Evolutionary conservation across 2,797 vertebrate species (phyloP).

Genomic region (Lacerta viridis): DNA sequence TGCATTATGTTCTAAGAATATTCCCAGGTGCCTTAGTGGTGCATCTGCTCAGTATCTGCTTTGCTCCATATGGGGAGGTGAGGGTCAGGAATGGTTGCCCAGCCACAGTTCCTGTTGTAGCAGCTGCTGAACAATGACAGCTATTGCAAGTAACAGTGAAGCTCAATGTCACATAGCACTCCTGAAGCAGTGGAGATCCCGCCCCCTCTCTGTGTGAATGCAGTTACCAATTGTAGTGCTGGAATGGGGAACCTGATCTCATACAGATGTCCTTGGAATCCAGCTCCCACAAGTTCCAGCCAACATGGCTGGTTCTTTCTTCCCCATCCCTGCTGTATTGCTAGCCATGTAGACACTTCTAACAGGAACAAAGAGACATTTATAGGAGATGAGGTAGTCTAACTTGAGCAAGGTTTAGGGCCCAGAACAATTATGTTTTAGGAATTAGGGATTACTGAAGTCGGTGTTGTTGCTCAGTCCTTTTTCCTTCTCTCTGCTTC

Average conservation of each 20-base stretch:
- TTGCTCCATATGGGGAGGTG: neutral
- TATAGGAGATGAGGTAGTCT: too few species aligned
- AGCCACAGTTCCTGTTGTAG: too few species aligned
- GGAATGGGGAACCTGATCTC: too few species aligned
- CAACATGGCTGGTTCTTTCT: too few species aligned
- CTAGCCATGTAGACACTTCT: neutral
- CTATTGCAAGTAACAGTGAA: neutral
- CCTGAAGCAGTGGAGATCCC: neutral
- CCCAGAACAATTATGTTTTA: neutral
- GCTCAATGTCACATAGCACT: neutral
- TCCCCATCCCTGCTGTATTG: neutral
- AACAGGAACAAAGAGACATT: neutral
- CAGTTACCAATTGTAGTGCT: neutral
- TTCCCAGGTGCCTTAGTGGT: neutral
- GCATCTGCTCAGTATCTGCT: neutral
- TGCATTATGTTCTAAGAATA: too few species aligned
- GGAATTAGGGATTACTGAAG: neutral
- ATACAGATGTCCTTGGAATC: too few species aligned
- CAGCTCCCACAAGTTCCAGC: too few species aligned
- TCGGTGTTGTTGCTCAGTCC: neutral
- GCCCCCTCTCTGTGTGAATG: neutral
- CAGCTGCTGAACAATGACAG: neutral
- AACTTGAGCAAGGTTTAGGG: neutral
- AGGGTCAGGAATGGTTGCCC: neutral
- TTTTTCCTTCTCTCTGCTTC: slow-evolving; percentile 10